phyloP scores from a whole-genome alignment of 2,797 vertebrate genomes.

The Gouania willdenowi region DNA sequence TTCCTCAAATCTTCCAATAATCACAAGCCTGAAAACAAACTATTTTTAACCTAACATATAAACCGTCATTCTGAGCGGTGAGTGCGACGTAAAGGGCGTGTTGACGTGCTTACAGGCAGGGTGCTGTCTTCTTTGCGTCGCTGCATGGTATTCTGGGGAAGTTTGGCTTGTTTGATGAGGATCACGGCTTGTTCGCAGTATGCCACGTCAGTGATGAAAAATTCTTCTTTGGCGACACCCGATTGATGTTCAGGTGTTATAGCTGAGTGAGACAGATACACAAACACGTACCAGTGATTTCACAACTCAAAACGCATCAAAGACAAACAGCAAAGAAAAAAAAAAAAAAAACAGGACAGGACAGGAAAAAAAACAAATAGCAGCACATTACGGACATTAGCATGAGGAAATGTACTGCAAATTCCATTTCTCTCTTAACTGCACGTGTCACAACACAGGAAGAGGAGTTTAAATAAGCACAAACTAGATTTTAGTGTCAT shows the following conservation, averaged over 20 bases:
- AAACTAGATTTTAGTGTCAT: too few relatives aligned
- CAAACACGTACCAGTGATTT: not conserved
- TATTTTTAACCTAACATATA: too few relatives aligned
- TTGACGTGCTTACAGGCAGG: constrained; percentile 74
- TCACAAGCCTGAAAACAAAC: too few relatives aligned
- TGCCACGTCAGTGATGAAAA: constrained; percentile 82
- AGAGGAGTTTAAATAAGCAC: too few relatives aligned
- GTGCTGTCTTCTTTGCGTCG: constrained; percentile 70
- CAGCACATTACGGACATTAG: too few relatives aligned
- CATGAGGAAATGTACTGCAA: constrained; percentile 1
- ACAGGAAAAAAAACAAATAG: not conserved
- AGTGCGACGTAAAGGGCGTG: too few relatives aligned
- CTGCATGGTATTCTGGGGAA: constrained; percentile 54
- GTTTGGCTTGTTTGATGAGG: constrained; percentile 75
- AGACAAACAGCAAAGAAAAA: not conserved
- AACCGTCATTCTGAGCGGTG: too few relatives aligned
- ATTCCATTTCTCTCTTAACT: not conserved
- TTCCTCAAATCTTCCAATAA: too few relatives aligned
- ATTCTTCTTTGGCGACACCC: constrained; percentile 64
- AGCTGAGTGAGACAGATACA: constrained; percentile 28
- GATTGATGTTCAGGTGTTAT: constrained; percentile 48
- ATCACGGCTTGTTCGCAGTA: constrained; percentile 86
- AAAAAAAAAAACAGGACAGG: not conserved
- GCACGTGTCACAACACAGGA: not conserved
- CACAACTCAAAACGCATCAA: not conserved